Conservation (phyloP, 1,140 invertebrate genomes). For the Calephelis virginiensis region DNA sequence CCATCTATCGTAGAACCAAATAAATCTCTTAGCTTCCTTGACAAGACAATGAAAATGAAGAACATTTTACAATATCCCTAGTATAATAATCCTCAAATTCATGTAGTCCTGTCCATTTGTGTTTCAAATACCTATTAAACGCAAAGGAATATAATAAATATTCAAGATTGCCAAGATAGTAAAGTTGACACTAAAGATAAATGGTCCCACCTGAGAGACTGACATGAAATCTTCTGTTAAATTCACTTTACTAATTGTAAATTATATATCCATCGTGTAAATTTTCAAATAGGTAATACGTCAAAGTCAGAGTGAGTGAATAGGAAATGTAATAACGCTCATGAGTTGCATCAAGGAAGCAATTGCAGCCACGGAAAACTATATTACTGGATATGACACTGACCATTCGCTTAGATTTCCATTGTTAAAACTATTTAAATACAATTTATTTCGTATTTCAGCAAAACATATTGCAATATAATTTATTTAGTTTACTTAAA, state of each 20-base stretch:
- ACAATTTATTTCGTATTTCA: no score
- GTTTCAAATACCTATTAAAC: not conserved
- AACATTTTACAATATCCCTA: no score
- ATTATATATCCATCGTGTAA: constrained; percentile 15
- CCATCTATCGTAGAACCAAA: no score
- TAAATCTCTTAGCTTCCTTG: no score
- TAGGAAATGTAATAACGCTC: constrained; percentile 19
- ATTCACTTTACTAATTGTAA: constrained; percentile 14
- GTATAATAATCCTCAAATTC: no score
- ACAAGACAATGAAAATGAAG: not conserved
- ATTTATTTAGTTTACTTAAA: no score
- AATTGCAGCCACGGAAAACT: not conserved
- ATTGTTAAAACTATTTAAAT: no score
- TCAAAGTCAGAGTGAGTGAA: constrained; percentile 20
- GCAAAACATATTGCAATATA: no score
- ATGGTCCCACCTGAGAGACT: constrained; percentile 1
- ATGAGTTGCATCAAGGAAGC: constrained; percentile 21
- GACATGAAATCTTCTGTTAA: constrained; percentile 12
- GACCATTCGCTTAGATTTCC: no score
- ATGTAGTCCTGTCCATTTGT: not conserved
- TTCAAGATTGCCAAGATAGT: not conserved
- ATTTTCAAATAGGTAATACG: constrained; percentile 25
- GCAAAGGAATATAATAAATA: constrained; percentile 2
- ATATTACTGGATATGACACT: not conserved
- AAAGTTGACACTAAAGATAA: constrained; percentile 13